Conservation (phyloP, 2,888 invertebrate genomes). For the Coremacera marginata region DNA sequence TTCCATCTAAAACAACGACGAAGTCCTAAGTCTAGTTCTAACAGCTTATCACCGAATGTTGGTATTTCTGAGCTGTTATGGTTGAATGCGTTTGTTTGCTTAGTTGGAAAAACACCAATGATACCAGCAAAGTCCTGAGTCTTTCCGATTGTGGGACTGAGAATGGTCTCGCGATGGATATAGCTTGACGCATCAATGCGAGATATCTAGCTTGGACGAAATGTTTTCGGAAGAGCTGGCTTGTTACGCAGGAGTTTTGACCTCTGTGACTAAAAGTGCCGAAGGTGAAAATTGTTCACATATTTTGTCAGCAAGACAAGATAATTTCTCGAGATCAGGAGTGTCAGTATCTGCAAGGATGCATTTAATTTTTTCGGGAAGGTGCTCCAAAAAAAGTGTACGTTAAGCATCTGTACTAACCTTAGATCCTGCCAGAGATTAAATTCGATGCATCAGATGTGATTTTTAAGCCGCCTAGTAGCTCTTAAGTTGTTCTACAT, state of each 20-base stretch:
- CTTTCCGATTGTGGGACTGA: no score
- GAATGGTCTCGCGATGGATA: background rate
- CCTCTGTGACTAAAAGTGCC: background rate
- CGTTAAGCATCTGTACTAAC: background rate
- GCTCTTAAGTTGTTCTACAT: background rate
- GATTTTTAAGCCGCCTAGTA: constrained; percentile 9
- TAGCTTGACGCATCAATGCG: background rate
- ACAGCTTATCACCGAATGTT: background rate
- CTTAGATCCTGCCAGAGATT: constrained; percentile 10
- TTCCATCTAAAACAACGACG: background rate
- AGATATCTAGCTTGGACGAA: background rate
- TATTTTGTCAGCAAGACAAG: background rate
- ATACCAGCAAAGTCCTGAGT: no score
- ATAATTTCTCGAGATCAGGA: background rate
- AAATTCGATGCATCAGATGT: constrained; percentile 7
- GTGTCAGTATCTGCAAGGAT: no score
- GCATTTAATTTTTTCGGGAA: no score
- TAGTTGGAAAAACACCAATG: no score
- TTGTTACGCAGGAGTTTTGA: background rate
- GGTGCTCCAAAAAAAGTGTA: constrained; percentile 7
- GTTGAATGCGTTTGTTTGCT: no score
- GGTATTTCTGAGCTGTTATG: background rate
- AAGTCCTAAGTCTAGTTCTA: background rate
- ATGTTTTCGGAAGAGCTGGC: background rate
- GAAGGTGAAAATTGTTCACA: background rate